A percentile compares a stretch with the other conserved stretches of the same genome.
Conservation (phyloP, 2,113 vertebrate genomes). For the Craseonycteris thonglongyai region DNA sequence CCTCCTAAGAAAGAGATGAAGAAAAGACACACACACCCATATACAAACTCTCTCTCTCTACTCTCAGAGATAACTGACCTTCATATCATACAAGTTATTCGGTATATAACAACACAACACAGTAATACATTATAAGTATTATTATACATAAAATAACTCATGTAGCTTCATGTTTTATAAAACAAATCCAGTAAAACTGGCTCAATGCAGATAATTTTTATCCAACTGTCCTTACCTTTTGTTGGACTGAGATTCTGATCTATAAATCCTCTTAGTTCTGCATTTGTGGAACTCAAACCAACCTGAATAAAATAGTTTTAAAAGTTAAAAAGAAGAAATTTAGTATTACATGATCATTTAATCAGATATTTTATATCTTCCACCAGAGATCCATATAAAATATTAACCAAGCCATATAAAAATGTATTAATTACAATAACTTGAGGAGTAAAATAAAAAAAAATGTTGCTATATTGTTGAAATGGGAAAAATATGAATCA, state of each 20-base stretch:
- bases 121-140: background rate
- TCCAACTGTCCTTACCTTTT: slow-evolving; percentile 79
- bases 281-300: slow-evolving; percentile 80
- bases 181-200: slow-evolving; percentile 21
- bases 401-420: background rate
- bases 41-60: background rate
- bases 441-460: background rate
- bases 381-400: background rate
- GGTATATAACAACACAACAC: background rate
- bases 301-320: slow-evolving; percentile 79
- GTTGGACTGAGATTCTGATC: slow-evolving; percentile 83
- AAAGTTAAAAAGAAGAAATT: slow-evolving; percentile 51
- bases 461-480: background rate
- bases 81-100: background rate
- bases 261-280: slow-evolving; percentile 82
- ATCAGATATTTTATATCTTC: slow-evolving; percentile 34
- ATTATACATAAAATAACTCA: background rate
- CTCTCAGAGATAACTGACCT: background rate
- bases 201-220: slow-evolving; percentile 34
- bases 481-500: background rate
- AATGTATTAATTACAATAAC: background rate
- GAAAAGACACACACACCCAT: background rate
- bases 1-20: background rate
- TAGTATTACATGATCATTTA: background rate
- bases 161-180: background rate